phyloP scores from a whole-genome alignment of 1,140 invertebrate genomes.

The Calephelis virginiensis region DNA sequence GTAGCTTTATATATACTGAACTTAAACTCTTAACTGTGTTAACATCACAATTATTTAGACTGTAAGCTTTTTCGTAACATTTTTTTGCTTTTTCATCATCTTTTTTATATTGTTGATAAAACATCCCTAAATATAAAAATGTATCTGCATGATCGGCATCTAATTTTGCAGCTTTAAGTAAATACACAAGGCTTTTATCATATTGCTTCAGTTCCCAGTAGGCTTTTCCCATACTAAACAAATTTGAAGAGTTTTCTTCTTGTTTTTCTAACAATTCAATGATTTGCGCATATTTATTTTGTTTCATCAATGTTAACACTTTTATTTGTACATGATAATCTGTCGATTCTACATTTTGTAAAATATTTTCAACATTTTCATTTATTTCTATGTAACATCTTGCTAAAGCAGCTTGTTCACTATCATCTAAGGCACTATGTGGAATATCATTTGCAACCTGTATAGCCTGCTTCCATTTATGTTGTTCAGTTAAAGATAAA shows the following conservation, averaged over 20 bases:
- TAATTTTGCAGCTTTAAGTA: slow-evolving; percentile 86
- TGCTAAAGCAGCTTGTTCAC: slow-evolving; percentile 51
- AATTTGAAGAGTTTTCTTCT: slow-evolving; percentile 74
- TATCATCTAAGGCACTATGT: slow-evolving; percentile 35
- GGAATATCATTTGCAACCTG: slow-evolving; percentile 44
- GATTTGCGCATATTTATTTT: slow-evolving; percentile 78
- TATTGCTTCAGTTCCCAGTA: slow-evolving; percentile 82
- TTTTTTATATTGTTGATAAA: slow-evolving; percentile 81
- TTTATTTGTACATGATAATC: slow-evolving; percentile 55
- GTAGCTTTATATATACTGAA: slow-evolving; percentile 84
- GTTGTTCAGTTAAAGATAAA: slow-evolving; percentile 60
- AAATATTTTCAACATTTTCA: slow-evolving; percentile 45
- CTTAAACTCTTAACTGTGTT: slow-evolving; percentile 86
- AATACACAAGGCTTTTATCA: slow-evolving; percentile 81
- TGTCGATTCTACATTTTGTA: slow-evolving; percentile 46
- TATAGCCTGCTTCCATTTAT: slow-evolving; percentile 77
- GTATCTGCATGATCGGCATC: slow-evolving; percentile 85
- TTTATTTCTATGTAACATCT: slow-evolving; percentile 63
- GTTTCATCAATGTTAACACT: slow-evolving; percentile 65
- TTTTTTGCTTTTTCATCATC: slow-evolving; percentile 85
- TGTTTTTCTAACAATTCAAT: slow-evolving; percentile 74
- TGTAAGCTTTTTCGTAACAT: slow-evolving; percentile 91
- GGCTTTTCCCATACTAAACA: slow-evolving; percentile 82
- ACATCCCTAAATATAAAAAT: slow-evolving; percentile 88
- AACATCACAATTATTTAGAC: slow-evolving; percentile 83